A percentile compares a stretch with the other conserved stretches of the same genome.
phyloP scores from a whole-genome alignment of 2,888 invertebrate species.

The Nymphalis polychloros region DNA sequence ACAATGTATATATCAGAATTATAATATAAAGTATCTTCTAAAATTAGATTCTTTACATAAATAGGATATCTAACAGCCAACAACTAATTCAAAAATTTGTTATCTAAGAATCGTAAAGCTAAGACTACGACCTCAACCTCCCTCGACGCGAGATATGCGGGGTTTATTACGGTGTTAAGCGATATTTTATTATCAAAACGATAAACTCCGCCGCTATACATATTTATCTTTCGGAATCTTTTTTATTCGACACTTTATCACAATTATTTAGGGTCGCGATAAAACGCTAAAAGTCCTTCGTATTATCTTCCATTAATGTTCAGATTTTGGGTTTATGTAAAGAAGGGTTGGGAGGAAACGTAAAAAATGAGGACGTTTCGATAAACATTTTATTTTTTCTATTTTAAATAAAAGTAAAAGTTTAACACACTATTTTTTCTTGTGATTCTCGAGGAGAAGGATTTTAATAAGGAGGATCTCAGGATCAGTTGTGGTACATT shows the following conservation, averaged over 20 bases:
- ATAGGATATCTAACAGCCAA: neutral
- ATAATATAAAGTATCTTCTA: no score
- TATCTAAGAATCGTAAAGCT: slow-evolving; percentile 27
- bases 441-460: neutral
- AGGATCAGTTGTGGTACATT: no score
- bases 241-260: slow-evolving; percentile 74
- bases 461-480: neutral
- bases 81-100: slow-evolving; percentile 12
- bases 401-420: slow-evolving; percentile 24
- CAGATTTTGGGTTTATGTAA: slow-evolving; percentile 38
- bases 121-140: slow-evolving; percentile 44
- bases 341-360: slow-evolving; percentile 23
- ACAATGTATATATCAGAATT: no score
- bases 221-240: slow-evolving; percentile 68
- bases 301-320: slow-evolving; percentile 39
- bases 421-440: slow-evolving; percentile 20
- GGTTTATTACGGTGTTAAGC: slow-evolving; percentile 69
- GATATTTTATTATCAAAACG: slow-evolving; percentile 71
- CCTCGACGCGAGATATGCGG: slow-evolving; percentile 60
- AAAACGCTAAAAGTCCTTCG: slow-evolving; percentile 57
- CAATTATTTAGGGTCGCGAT: slow-evolving; percentile 71
- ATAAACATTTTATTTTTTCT: slow-evolving; percentile 27
- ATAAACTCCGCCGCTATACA: slow-evolving; percentile 62
- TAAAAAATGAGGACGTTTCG: slow-evolving; percentile 34
- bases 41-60: no score